Percentiles rank a stretch among this genome's conserved stretches.
Evolutionary conservation across 2,113 vertebrate genomes (phyloP).

Genomic region (Siniperca knerii): DNA sequence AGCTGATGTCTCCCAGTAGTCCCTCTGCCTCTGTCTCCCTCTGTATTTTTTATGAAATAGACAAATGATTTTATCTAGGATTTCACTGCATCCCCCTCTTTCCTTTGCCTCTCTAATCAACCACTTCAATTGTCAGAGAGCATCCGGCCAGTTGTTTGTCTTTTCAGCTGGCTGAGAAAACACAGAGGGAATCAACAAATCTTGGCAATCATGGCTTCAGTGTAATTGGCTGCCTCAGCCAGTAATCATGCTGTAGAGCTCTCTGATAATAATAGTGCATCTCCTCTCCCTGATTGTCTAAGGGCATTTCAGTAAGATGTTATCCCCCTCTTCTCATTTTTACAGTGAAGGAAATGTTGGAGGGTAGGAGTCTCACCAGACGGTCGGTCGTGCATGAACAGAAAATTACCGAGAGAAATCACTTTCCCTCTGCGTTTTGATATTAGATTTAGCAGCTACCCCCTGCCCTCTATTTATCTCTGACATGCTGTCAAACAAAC

Average conservation of each 20-base stretch:
- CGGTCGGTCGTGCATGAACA: constrained; percentile 47
- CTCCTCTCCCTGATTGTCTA: constrained; percentile 60
- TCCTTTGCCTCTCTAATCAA: constrained; percentile 30
- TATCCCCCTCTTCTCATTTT: background rate
- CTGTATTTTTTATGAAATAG: background rate
- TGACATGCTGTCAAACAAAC: constrained; percentile 30
- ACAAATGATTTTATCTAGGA: constrained; percentile 16
- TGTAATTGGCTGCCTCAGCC: constrained; percentile 67
- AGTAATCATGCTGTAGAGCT: constrained; percentile 60
- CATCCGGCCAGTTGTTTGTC: constrained; percentile 61
- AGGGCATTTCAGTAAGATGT: constrained; percentile 56
- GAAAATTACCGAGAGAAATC: constrained; percentile 53
- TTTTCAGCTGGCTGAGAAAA: constrained; percentile 58
- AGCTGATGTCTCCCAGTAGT: constrained; percentile 10
- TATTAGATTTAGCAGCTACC: constrained; percentile 54
- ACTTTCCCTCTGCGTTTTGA: constrained; percentile 36
- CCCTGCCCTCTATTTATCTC: constrained; percentile 35
- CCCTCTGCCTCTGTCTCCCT: background rate
- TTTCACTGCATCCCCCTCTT: background rate
- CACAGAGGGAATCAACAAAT: constrained; percentile 54
- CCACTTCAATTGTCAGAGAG: constrained; percentile 29
- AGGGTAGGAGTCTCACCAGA: background rate
- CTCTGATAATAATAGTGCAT: constrained; percentile 61
- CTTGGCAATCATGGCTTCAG: constrained; percentile 59
- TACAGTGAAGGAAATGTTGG: constrained; percentile 24